A percentile compares a stretch with the other conserved stretches of the same genome.
Evolutionary conservation across 2,797 vertebrate genomes (phyloP).

Genomic region (Sebastes trivittatus): DNA sequence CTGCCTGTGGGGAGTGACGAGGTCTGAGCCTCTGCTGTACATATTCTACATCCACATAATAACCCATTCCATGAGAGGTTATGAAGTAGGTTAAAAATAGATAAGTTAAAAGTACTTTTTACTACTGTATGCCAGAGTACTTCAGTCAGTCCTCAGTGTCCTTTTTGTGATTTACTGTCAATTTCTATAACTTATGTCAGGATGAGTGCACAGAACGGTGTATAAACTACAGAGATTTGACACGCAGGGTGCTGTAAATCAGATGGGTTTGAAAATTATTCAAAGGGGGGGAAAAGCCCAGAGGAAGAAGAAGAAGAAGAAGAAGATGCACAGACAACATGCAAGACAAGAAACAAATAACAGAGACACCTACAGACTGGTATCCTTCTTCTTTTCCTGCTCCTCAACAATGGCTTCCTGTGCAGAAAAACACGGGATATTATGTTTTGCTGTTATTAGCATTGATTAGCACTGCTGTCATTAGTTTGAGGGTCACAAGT

Average conservation of each 20-base stretch:
- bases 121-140: too few relatives aligned
- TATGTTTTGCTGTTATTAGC: not conserved
- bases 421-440: constrained; percentile 25
- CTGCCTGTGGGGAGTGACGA: not conserved
- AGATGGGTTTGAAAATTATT: constrained; percentile 1
- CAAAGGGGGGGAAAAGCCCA: not conserved
- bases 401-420: constrained; percentile 98
- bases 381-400: constrained; percentile 96
- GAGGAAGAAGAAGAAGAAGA: not conserved
- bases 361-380: constrained; percentile 89
- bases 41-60: not conserved
- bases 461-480: not conserved
- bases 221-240: not conserved
- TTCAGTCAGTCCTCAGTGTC: not conserved
- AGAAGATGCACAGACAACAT: not conserved
- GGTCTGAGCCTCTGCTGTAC: not conserved
- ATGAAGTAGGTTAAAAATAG: too few relatives aligned
- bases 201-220: not conserved
- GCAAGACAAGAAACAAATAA: not conserved
- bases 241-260: constrained; percentile 38
- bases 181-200: not conserved
- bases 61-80: too few relatives aligned
- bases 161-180: not conserved
- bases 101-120: too few relatives aligned
- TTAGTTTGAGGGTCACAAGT: not conserved